These are phyloP conservation scores for Danaus plexippus DNA, from an alignment of 1,140 invertebrate species.

Conservation along the genomic window DNA sequence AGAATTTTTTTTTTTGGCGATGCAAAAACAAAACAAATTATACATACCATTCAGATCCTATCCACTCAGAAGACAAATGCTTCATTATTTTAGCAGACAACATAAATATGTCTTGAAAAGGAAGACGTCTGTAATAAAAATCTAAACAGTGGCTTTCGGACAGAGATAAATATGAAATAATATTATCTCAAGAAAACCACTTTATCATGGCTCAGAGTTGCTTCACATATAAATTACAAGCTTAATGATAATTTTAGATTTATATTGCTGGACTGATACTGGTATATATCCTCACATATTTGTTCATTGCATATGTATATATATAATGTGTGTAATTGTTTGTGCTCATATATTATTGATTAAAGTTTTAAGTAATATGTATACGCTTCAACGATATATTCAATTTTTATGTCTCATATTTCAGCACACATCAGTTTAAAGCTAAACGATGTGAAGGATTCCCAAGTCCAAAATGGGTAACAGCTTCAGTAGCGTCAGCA, in stretches of 20 bases:
- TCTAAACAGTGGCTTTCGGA: constrained; percentile 7
- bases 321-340: no score
- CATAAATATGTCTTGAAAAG: constrained; percentile 17
- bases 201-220: constrained; percentile 13
- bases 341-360: no score
- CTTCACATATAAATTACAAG: no score
- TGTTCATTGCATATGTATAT: no score
- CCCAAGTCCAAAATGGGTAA: constrained; percentile 40
- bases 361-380: background rate
- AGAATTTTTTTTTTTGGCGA: no score
- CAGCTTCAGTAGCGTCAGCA: constrained; percentile 45
- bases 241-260: no score
- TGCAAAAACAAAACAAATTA: no score
- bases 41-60: no score
- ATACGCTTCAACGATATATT: background rate
- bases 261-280: no score
- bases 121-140: constrained; percentile 17
- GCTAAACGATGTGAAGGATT: constrained; percentile 15
- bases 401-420: constrained; percentile 2
- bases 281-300: no score
- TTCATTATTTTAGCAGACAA: constrained; percentile 10
- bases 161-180: constrained; percentile 20
- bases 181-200: constrained; percentile 13
- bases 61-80: background rate
- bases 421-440: constrained; percentile 16